Percentiles rank a stretch among this genome's conserved stretches.
phyloP scores from a whole-genome alignment of 1,140 invertebrate genomes.

The Leptonema lineaticorne region DNA sequence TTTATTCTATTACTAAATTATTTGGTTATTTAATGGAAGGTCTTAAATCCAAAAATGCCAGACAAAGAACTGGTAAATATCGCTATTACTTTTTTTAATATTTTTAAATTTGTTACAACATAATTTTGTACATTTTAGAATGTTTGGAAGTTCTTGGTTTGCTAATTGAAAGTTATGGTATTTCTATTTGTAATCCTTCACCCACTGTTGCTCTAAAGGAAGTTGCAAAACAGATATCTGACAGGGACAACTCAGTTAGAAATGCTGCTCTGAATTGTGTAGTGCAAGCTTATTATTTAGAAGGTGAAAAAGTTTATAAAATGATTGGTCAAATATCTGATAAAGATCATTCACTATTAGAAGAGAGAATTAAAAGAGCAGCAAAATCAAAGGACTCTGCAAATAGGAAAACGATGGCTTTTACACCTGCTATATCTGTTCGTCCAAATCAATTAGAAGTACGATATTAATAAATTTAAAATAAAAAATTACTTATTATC shows the following conservation, averaged over 20 bases:
- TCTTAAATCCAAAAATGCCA: slow-evolving; percentile 93
- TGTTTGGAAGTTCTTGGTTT: slow-evolving; percentile 89
- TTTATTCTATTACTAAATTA: slow-evolving; percentile 89
- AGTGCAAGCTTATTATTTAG: slow-evolving; percentile 85
- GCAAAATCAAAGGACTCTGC: slow-evolving; percentile 67
- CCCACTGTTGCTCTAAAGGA: slow-evolving; percentile 82
- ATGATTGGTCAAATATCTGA: slow-evolving; percentile 90
- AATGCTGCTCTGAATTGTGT: slow-evolving; percentile 94
- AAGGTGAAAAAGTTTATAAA: slow-evolving; percentile 90
- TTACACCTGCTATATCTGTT: slow-evolving; percentile 48
- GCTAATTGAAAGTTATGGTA: slow-evolving; percentile 84
- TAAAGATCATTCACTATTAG: slow-evolving; percentile 90
- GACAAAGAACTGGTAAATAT: slow-evolving; percentile 79
- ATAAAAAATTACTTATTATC: not conserved
- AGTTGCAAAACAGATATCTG: slow-evolving; percentile 91
- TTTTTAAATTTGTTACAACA: not conserved
- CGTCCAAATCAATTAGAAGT: slow-evolving; percentile 51
- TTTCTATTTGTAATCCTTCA: slow-evolving; percentile 79
- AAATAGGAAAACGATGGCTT: slow-evolving; percentile 47
- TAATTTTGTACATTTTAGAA: slow-evolving; percentile 58
- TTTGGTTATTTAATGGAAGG: slow-evolving; percentile 92
- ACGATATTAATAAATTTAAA: not conserved
- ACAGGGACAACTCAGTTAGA: slow-evolving; percentile 93
- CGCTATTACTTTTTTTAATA: not conserved
- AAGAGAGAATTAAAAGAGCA: slow-evolving; percentile 91